Evolutionary conservation across 2,888 invertebrate genomes (phyloP), one percentile per base, ranked within the genome.

Genomic region (Dasysyrphus tricinctus): DNA sequence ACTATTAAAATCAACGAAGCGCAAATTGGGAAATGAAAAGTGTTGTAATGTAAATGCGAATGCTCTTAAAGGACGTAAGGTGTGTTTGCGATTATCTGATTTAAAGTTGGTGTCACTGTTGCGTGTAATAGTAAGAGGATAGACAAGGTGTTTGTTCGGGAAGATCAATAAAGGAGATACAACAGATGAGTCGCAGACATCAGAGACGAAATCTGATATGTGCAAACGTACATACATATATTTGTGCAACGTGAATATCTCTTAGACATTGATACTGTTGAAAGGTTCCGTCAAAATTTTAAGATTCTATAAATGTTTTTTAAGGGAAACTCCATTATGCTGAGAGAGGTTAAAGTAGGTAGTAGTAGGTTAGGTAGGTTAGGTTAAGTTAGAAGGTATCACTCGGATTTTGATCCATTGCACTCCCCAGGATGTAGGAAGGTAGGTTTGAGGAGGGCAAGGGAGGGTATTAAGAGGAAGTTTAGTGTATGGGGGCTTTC

Each of bases 81-180:
- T 59, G 74, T 14, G 63, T 51, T 49, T 44, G 19, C 11, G 56
- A 80, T 80, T 70, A 83, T 80, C 56, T 24, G 74, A 63, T 70
- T 65, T 74, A 63, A 42, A 57, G 16, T 42, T 54, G 75, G 80
- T 84, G 83, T 80, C 69, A 29, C 42, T 65, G 56, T 80, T 84
- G 75, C 70, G 75, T 84, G 75, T 11, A 79, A 29, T 7, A 51
- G 75, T 11, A 79, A 29, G 11, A 51, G 32, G 8, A 37, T 14
- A 1, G 6, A 54, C 16, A 24, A 37, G 73, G 42, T 42, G 14
- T 47, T 67, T 29, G 6, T 19, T 69, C 70, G 80, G 75, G 16
- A 44, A 72, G 65, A 84, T 80, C 74, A 76, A 75, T 37, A 11
- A 19, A 29, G n/a, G 29, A 34, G 42, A 16, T 19, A 70, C 74